phyloP scores from a whole-genome alignment of 2,113 vertebrate species.

The Coptodon bakossiorum region DNA sequence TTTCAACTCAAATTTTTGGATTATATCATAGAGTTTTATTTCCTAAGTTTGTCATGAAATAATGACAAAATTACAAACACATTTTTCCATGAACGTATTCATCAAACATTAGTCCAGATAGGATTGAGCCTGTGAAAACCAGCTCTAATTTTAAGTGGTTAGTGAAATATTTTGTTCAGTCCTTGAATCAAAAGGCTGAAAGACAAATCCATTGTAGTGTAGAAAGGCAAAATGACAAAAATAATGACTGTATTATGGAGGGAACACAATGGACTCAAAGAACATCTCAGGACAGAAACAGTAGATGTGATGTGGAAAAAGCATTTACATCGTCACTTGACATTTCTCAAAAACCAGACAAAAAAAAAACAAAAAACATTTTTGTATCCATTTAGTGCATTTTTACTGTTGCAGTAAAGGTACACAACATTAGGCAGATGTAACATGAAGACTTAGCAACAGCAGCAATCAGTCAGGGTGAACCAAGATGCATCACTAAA shows the following conservation, averaged over 20 bases:
- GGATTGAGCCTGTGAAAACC: neutral
- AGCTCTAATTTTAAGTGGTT: neutral
- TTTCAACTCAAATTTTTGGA: neutral
- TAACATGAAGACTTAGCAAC: constrained; percentile 5
- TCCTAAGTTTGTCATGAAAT: neutral
- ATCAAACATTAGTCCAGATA: neutral
- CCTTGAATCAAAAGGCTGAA: neutral
- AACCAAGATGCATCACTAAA: neutral
- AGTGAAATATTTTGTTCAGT: neutral
- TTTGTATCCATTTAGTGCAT: neutral
- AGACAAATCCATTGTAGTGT: neutral
- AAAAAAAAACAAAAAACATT: neutral
- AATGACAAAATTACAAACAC: neutral
- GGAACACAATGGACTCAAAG: neutral
- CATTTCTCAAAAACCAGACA: neutral
- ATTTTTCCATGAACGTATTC: neutral
- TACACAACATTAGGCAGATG: neutral
- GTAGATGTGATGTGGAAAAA: neutral
- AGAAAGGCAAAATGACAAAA: neutral
- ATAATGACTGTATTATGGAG: neutral
- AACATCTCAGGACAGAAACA: neutral
- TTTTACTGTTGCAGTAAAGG: constrained; percentile 37
- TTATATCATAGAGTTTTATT: accelerated
- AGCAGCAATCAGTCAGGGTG: neutral
- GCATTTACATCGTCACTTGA: neutral